These are phyloP conservation scores for Nasonia vitripennis DNA, from an alignment of 1,140 invertebrate genomes.

Conservation along the genomic window DNA sequence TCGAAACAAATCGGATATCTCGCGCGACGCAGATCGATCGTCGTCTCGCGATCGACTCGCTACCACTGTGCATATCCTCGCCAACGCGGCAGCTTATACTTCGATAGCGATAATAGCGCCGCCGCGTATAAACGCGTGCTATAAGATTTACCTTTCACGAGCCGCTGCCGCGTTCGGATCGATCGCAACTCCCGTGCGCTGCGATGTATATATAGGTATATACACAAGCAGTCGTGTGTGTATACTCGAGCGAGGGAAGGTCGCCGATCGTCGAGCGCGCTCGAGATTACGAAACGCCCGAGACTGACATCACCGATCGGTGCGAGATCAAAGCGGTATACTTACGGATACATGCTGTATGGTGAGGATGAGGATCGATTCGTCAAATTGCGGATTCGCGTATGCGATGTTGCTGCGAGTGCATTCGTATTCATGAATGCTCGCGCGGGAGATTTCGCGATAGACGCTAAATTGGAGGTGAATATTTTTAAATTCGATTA, in stretches of 20 bases:
- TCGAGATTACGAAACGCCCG: constrained; percentile 43
- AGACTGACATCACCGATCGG: constrained; percentile 32
- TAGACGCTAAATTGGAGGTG: not conserved
- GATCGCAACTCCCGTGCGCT: constrained; percentile 17
- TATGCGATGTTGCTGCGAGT: not conserved
- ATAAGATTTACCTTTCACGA: constrained; percentile 48
- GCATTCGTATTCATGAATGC: constrained; percentile 24
- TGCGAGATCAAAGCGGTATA: constrained; percentile 35
- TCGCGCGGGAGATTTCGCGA: not conserved
- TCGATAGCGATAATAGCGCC: constrained; percentile 23
- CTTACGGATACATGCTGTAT: not conserved
- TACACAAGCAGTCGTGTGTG: not conserved
- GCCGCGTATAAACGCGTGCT: not conserved
- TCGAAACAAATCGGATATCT: constrained; percentile 6
- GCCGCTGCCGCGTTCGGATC: constrained; percentile 21
- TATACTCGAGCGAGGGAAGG: constrained; percentile 30
- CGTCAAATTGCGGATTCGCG: constrained; percentile 43
- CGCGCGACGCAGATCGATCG: not conserved
- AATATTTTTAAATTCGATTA: constrained; percentile 18
- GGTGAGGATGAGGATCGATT: not conserved
- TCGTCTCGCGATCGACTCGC: not conserved
- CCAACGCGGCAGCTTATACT: not conserved
- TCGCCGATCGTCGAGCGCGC: constrained; percentile 41
- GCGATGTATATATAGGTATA: not conserved
- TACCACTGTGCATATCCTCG: not conserved